Evolutionary conservation across 92 coral and sea anemone species (phyloP).

Genomic region (Micromussa lordhowensis): DNA sequence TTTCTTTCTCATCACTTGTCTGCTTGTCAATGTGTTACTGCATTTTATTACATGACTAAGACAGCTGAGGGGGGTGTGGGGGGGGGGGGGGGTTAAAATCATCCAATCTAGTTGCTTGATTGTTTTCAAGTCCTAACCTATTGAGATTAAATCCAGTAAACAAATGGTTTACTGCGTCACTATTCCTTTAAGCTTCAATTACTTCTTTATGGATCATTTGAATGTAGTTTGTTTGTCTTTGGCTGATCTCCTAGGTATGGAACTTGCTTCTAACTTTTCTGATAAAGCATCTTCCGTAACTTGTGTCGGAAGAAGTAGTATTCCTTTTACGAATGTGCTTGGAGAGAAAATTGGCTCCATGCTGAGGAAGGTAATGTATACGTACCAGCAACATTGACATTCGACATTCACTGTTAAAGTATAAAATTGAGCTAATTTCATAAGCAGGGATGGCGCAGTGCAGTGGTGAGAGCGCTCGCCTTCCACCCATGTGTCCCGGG

Average conservation of each 20-base stretch:
- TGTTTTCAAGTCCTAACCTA: no score
- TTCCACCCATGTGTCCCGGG: no score
- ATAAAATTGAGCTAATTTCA: no score
- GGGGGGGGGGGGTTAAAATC: background rate
- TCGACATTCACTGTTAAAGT: no score
- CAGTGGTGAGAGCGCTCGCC: no score
- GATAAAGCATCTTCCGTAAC: constrained; percentile 93
- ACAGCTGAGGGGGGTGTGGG: background rate
- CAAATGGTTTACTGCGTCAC: no score
- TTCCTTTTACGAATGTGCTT: constrained; percentile 86
- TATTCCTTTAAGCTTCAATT: no score
- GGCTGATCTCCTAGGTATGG: constrained; percentile 74
- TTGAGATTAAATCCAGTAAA: no score
- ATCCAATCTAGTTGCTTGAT: background rate
- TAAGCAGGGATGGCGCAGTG: no score
- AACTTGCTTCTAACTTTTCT: constrained; percentile 85
- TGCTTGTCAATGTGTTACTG: background rate
- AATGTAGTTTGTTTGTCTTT: background rate
- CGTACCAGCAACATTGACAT: background rate
- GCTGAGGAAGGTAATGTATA: constrained; percentile 74
- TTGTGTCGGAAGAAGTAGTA: constrained; percentile 81
- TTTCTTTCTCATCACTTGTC: background rate
- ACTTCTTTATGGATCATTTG: background rate
- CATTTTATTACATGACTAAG: background rate
- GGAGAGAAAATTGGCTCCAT: constrained; percentile 87